Conservation (phyloP, 2,797 vertebrate genomes). For the Sebastes elongatus region DNA sequence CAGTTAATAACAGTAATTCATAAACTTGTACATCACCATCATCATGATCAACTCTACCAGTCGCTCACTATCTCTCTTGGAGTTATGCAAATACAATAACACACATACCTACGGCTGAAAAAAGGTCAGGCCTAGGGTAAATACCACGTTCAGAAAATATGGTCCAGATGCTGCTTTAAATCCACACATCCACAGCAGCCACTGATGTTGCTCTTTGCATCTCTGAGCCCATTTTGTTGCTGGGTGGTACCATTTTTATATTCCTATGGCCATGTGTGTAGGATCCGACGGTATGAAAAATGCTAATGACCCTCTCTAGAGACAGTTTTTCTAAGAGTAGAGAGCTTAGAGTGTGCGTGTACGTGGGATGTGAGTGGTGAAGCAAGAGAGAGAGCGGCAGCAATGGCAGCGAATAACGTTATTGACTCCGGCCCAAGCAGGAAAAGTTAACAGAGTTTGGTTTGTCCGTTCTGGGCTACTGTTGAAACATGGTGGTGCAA, state of each 20-base stretch:
- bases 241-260: neutral
- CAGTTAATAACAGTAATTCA: constrained; percentile 29
- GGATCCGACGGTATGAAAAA: too few species aligned
- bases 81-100: neutral
- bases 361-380: too few species aligned
- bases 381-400: too few species aligned
- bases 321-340: too few species aligned
- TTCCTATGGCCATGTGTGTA: neutral
- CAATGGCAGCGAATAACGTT: too few species aligned
- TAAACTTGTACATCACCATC: neutral
- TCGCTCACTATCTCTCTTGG: neutral
- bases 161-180: constrained; percentile 11
- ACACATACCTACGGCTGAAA: neutral
- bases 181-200: neutral
- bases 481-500: too few species aligned
- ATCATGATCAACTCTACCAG: neutral
- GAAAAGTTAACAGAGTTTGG: too few species aligned
- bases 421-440: too few species aligned
- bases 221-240: neutral
- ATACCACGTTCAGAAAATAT: neutral
- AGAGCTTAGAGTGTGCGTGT: too few species aligned
- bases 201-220: neutral
- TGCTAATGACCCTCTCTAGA: too few species aligned
- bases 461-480: too few species aligned
- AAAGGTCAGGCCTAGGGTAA: neutral